Conservation (phyloP, 2,888 invertebrate genomes). For the Conomelus anceps region DNA sequence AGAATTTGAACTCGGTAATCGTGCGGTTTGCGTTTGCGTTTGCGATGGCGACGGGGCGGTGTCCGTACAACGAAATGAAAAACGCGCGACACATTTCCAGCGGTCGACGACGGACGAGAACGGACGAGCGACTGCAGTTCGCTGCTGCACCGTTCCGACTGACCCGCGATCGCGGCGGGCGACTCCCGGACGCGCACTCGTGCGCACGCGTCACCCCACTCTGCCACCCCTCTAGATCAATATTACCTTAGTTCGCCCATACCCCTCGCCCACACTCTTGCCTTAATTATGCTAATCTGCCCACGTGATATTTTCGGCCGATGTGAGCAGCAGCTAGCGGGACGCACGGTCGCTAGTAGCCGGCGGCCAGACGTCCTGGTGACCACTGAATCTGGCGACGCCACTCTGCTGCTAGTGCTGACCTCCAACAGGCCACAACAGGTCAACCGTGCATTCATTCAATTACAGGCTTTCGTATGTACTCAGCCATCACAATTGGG, state of each 20-base stretch:
- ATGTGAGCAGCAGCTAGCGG: background rate
- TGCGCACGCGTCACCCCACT: background rate
- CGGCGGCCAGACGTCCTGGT: too few species aligned
- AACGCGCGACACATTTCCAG: background rate
- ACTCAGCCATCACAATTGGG: too few species aligned
- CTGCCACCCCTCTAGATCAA: background rate
- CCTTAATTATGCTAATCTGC: background rate
- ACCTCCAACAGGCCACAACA: background rate
- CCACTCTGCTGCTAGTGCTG: too few species aligned
- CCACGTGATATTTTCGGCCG: background rate
- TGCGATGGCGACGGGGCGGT: background rate
- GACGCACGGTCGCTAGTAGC: background rate
- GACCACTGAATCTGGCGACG: too few species aligned
- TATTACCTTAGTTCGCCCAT: background rate
- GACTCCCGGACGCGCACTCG: background rate
- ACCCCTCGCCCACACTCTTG: background rate
- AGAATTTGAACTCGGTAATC: too few species aligned
- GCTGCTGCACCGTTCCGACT: background rate
- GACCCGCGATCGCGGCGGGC: background rate
- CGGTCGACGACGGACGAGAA: too few species aligned
- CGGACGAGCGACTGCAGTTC: background rate
- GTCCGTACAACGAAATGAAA: background rate
- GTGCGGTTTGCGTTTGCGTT: too few species aligned
- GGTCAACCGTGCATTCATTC: background rate
- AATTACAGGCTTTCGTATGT: too few species aligned